Conservation (phyloP, 2,888 invertebrate species). For the Xiphydria camelus region DNA sequence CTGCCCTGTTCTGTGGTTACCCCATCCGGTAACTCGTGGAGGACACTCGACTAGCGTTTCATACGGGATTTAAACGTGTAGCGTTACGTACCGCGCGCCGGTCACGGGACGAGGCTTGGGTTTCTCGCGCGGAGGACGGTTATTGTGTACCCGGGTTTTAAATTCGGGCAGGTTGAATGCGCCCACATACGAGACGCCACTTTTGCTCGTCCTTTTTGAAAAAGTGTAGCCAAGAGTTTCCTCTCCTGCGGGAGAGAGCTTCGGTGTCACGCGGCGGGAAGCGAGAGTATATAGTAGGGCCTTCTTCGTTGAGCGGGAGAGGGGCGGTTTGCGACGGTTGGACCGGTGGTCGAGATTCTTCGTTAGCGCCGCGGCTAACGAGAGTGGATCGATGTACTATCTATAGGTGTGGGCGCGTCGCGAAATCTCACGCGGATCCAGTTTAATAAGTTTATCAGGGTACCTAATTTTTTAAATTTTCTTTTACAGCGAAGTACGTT, state of each 20-base stretch:
- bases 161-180: slow-evolving; percentile 45
- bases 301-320: too few relatives aligned
- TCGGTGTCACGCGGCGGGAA: too few relatives aligned
- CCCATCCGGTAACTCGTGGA: slow-evolving; percentile 35
- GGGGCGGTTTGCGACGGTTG: too few relatives aligned
- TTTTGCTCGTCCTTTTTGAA: not conserved
- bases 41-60: slow-evolving; percentile 41
- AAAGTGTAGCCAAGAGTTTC: not conserved
- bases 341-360: too few relatives aligned
- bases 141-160: slow-evolving; percentile 37
- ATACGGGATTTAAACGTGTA: slow-evolving; percentile 54
- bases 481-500: too few relatives aligned
- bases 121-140: slow-evolving; percentile 23
- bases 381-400: too few relatives aligned
- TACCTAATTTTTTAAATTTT: too few relatives aligned
- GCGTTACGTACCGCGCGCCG: slow-evolving; percentile 41
- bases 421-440: too few relatives aligned
- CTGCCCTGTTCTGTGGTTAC: slow-evolving; percentile 18
- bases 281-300: too few relatives aligned
- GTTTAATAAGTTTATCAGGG: too few relatives aligned
- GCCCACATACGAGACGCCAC: slow-evolving; percentile 30
- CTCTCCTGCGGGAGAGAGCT: not conserved
- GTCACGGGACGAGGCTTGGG: slow-evolving; percentile 6
- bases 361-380: too few relatives aligned
- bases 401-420: too few relatives aligned